Evolutionary conservation across 2,888 invertebrate genomes (phyloP), one percentile per base, ranked within the genome.

Genomic region (Isotomurus palustris): DNA sequence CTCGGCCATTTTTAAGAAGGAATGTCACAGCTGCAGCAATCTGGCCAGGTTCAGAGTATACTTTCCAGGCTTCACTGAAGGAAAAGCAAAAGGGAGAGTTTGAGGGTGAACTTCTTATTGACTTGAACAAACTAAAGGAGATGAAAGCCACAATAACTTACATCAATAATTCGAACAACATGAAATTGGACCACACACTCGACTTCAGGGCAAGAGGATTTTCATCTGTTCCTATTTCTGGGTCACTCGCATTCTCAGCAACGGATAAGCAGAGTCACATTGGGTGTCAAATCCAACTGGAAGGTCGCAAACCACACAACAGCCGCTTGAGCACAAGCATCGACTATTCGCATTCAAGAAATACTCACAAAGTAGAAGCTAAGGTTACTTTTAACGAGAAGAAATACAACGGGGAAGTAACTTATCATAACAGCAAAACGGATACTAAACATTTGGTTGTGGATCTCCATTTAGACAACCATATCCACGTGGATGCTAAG

Each of bases 391-490:
- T 71, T 22, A 64, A 70, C 56, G 68, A 71, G 35, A 64, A 54
- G 19, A 70, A 70, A 32, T 71, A 70, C 49, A 64, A 50, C 19
- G 64, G 67, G 0, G 68, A 68, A 36, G 22, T 70, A 3, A 53
- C 53, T 22, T 59, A 61, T 28, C 25, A 54, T 1, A 47, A 47
- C 2, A 57, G 53, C 8, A 59, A 57, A 41, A 22, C 24, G 6
- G 68, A 66, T 17, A 62, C 56, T 10, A 60, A 52, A 21, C 52
- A 60, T 36, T 28, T 66, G 4, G 57, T 60, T 19, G 17, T 72
- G 14, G 73, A 73, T 52, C 53, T 73, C 25, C 64, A 72, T 27
- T 54, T 71, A 6, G 64, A 62, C 12, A 68, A 67, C 28, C 67
- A 69, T 21, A 67, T 73, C 25, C 53, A 60, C 17, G 32, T 72